Base-by-base conservation (phyloP, 2,888 invertebrate species). In the Dryadula phaetusa region DNA sequence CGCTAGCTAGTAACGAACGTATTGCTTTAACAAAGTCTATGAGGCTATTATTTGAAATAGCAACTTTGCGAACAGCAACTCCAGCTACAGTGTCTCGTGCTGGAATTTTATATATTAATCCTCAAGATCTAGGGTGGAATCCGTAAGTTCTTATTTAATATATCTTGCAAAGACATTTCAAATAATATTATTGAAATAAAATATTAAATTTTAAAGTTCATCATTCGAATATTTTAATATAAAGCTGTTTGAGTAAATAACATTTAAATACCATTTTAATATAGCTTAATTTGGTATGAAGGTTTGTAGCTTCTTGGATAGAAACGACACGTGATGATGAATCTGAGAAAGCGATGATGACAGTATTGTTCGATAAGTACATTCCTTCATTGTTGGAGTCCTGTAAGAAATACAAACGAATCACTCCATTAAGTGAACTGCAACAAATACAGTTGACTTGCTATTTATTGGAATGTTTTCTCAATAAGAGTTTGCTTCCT, bases 81-180 rank as follows among this genome's bases (percentile, higher is more conserved):
- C 99, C 99, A 2, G 99, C 99, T 0, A 99, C 99, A 0, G 98
- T 99, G 0, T 98, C 98, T 0, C 93, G 98, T 63, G 98, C 98
- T 70, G 99, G 98, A 67, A 99, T 99, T 78, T 93, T 99, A 14
- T 99, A 98, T 82, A 97, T 99, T 71, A 99, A 99, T 90, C 97
- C 98, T 0, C 96, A 97, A 73, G 99, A 99, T 90, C 94, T 99
- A 62, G 98, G 98, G 3, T 99, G 98, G 98, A 97, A 96, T 87
- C 98, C 99, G 90, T 97, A 88, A 95, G 96, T 93, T n/a, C n/a
- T n/a, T 46, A 25, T 12, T 44, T 44, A 25, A 42, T 44, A 46
- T 25, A 14, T 3, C 3, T 14, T 22, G 6, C 12, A 22, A 20
- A 47, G 3, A 7, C 8, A 32, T 3, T 32, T 32, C 32, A 32